Conservation (phyloP, 2,113 vertebrate genomes). For the Cynocephalus volans region DNA sequence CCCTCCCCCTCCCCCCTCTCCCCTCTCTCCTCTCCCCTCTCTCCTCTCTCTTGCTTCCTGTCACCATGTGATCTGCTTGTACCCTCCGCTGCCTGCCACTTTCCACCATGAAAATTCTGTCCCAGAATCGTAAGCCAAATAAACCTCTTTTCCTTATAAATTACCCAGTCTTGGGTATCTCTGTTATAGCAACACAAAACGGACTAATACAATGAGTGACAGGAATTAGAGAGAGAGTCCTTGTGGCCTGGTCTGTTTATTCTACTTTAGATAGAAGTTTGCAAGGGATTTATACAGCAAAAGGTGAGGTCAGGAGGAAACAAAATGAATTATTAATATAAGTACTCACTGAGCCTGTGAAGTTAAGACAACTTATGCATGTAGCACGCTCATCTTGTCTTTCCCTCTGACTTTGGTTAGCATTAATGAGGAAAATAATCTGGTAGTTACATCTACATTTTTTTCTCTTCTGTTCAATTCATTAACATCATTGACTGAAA, state of each 20-base stretch:
- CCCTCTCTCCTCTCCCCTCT: too few relatives aligned
- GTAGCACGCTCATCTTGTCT: not conserved
- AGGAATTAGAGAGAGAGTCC: not conserved
- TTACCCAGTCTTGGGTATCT: too few relatives aligned
- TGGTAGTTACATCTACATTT: not conserved
- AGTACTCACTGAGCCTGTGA: not conserved
- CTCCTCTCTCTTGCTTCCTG: too few relatives aligned
- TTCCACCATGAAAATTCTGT: too few relatives aligned
- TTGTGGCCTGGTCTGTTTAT: not conserved
- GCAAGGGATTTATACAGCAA: not conserved
- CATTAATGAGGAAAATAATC: not conserved
- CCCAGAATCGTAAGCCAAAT: too few relatives aligned
- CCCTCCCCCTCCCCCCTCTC: too few relatives aligned
- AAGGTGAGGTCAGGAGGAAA: conserved; percentile 6
- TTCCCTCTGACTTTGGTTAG: not conserved
- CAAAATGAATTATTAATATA: not conserved
- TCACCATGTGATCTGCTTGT: too few relatives aligned
- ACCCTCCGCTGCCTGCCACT: too few relatives aligned
- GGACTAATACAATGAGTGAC: not conserved
- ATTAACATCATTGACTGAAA: not conserved
- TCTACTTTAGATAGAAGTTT: not conserved
- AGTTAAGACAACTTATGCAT: not conserved
- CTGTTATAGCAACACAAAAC: too few relatives aligned
- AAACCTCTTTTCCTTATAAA: too few relatives aligned
- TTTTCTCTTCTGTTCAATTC: not conserved